These are phyloP conservation scores for Podotricha telesiphe DNA, from an alignment of 2,888 invertebrate species.

Conservation along the genomic window DNA sequence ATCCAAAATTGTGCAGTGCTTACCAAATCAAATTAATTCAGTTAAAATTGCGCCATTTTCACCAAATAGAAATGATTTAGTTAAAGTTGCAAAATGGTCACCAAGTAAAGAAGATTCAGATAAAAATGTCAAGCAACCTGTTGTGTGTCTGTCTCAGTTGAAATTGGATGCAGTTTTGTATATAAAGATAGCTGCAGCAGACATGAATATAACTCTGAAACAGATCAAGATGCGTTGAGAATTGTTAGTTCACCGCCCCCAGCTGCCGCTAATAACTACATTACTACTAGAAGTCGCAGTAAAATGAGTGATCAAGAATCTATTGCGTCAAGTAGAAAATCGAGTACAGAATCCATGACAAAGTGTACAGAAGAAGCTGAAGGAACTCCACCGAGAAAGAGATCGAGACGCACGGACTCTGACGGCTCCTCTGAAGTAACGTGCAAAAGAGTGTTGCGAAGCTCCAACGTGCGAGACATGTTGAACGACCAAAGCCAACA, in stretches of 20 bases:
- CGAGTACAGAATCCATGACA: constrained; percentile 3
- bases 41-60: neutral
- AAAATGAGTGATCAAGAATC: constrained; percentile 39
- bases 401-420: constrained; percentile 48
- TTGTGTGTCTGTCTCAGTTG: constrained; percentile 28
- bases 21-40: neutral
- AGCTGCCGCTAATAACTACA: constrained; percentile 21
- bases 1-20: neutral
- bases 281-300: constrained; percentile 50
- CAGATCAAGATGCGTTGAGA: neutral
- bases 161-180: neutral
- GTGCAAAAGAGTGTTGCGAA: constrained; percentile 59
- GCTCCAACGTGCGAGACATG: constrained; percentile 46
- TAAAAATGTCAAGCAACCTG: constrained; percentile 11
- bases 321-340: neutral
- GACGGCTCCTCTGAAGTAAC: constrained; percentile 47
- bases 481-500: constrained; percentile 10
- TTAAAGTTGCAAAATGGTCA: neutral
- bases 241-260: neutral
- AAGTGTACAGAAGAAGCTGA: constrained; percentile 10
- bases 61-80: neutral
- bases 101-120: constrained; percentile 1
- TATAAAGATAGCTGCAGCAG: neutral
- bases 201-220: neutral
- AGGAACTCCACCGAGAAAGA: constrained; percentile 23